Base-by-base conservation (phyloP, 2,888 invertebrate species). In the Agriotes lineatus region DNA sequence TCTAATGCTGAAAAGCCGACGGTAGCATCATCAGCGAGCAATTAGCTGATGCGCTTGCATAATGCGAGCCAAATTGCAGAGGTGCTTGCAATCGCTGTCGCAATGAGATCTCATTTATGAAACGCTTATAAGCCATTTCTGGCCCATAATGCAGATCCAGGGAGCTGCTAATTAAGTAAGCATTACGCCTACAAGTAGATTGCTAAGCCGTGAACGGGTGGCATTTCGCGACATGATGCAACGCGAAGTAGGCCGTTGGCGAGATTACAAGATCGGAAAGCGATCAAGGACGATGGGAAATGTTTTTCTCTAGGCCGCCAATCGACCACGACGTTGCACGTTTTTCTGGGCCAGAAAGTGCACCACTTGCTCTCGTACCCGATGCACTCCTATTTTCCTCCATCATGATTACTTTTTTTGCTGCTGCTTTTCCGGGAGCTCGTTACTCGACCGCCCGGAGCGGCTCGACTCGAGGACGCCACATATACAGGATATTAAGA, bases 191-290 rank as follows among this genome's bases (percentile, higher is more conserved):
- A 56, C 56, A 56, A 37, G 20, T 20, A 56, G 56, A 56, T 56
- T 56, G 56, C 37, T 39, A 54, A 39, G 22, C 37, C 54, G 50
- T 48, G 37, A 54, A 62, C 62, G 52, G 62, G 16, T 62, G 62
- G 50, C 54, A 52, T 62, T 62, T 62, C 35, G 48, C 45, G 18
- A 59, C 30, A 52, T 72, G 67, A 60, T 70, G 65, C 67, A 75
- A 67, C 37, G 39, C 35, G 69, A 75, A 74, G 74, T 75, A 75
- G 75, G 75, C 72, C 75, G 72, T 60, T 33, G 59, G 48, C 70
- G 72, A 59, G 42, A 66, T 69, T 71, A 67, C 63, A 67, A 69
- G 69, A 71, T 71, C 69, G 62, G 72, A 74, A 74, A 74, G 72
- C 70, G 74, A 74, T 74, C 74, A 74, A 74, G 74, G 74, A 67